Percentiles rank a stretch among this genome's conserved stretches.
phyloP scores from a whole-genome alignment of 2,888 invertebrate genomes.

The Panorpa germanica region DNA sequence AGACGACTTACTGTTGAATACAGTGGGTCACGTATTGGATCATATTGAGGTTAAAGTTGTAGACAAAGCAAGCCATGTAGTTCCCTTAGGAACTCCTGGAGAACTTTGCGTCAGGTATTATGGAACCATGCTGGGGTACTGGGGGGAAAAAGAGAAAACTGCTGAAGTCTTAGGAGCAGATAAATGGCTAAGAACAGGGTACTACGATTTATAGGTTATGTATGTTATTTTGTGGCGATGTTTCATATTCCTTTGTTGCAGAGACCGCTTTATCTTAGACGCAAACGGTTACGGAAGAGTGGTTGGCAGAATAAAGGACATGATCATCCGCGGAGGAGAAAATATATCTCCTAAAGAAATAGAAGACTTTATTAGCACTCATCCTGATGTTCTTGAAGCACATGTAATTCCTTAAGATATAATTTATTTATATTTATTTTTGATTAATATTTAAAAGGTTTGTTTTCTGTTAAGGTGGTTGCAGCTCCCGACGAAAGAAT shows the following conservation, averaged over 20 bases:
- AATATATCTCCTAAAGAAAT: slow-evolving; percentile 67
- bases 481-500: slow-evolving; percentile 43
- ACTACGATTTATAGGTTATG: slow-evolving; percentile 11
- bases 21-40: slow-evolving; percentile 33
- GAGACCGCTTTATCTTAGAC: slow-evolving; percentile 35
- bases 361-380: slow-evolving; percentile 47
- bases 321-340: slow-evolving; percentile 63
- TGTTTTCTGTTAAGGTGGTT: too few relatives aligned
- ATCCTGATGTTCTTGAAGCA: slow-evolving; percentile 46
- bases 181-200: slow-evolving; percentile 63
- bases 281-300: slow-evolving; percentile 46
- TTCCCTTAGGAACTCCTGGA: slow-evolving; percentile 46
- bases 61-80: slow-evolving; percentile 35
- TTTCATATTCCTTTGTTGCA: background rate
- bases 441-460: too few relatives aligned
- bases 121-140: slow-evolving; percentile 52
- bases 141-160: slow-evolving; percentile 51
- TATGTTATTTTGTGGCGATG: background rate
- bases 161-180: slow-evolving; percentile 38
- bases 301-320: slow-evolving; percentile 53
- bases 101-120: slow-evolving; percentile 59
- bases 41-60: slow-evolving; percentile 38
- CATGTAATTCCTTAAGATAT: slow-evolving; percentile 37
- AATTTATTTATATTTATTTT: too few relatives aligned
- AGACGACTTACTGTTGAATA: slow-evolving; percentile 23